A percentile compares a stretch with the other conserved stretches of the same genome.
Conservation (phyloP, 2,797 vertebrate genomes). For the Ibycter americanus region DNA sequence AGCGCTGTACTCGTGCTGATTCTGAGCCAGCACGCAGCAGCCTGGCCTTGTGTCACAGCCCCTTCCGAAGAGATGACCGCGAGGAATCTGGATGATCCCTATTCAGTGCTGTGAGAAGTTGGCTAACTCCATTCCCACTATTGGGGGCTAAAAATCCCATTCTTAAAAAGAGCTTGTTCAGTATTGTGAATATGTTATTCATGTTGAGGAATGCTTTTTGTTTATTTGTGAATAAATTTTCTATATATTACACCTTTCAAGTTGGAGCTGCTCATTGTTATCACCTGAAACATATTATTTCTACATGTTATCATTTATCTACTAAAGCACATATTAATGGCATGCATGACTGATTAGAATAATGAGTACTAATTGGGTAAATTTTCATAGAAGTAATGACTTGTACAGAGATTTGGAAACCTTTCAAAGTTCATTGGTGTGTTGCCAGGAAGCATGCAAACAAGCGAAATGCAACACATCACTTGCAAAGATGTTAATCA, state of each 20-base stretch:
- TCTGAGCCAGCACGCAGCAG: accelerated
- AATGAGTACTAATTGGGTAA: not conserved
- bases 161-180: not conserved
- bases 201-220: not conserved
- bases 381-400: not conserved
- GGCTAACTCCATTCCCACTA: not conserved
- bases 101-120: not conserved
- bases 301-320: not conserved
- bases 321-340: not conserved
- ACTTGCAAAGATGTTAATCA: not conserved
- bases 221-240: not conserved
- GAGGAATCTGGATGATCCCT: not conserved
- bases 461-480: not conserved
- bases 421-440: not conserved
- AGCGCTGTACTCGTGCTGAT: not conserved
- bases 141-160: not conserved
- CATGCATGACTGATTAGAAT: not conserved
- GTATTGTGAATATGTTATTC: not conserved
- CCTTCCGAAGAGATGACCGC: not conserved
- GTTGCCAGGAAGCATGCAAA: not conserved
- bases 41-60: not conserved
- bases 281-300: not conserved
- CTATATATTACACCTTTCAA: not conserved
- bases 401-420: not conserved
- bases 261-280: not conserved